A percentile compares a stretch with the other conserved stretches of the same genome.
phyloP scores from a whole-genome alignment of 2,113 vertebrate species.

The Cairina moschata region DNA sequence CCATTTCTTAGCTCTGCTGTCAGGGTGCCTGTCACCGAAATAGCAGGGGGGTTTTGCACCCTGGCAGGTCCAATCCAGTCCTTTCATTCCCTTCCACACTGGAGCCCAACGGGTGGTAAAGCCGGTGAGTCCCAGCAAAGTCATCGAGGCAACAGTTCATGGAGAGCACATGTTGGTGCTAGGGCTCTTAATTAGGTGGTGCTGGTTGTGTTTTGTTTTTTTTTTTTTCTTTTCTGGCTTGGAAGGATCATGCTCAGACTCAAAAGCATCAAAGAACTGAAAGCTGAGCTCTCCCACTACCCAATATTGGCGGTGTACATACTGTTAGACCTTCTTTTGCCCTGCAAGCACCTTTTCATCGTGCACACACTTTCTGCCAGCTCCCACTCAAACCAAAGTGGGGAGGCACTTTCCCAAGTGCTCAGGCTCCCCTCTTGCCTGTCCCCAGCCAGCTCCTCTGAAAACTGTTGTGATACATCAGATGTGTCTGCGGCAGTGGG shows the following conservation, averaged over 20 bases:
- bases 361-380: background rate
- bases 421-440: background rate
- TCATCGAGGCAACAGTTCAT: fast-evolving
- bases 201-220: background rate
- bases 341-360: no score
- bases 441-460: background rate
- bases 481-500: no score
- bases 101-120: background rate
- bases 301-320: no score
- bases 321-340: background rate
- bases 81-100: background rate
- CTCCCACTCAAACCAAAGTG: no score
- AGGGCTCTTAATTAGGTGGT: background rate
- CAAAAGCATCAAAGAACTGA: background rate
- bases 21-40: background rate
- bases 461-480: background rate
- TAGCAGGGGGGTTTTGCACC: fast-evolving
- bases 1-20: background rate
- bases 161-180: background rate
- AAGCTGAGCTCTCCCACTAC: background rate
- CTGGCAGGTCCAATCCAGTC: background rate
- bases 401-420: background rate
- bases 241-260: background rate
- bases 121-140: background rate
- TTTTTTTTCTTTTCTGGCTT: no score